Evolutionary conservation across 2,113 vertebrate species (phyloP).

Genomic region (Zapornia atra): DNA sequence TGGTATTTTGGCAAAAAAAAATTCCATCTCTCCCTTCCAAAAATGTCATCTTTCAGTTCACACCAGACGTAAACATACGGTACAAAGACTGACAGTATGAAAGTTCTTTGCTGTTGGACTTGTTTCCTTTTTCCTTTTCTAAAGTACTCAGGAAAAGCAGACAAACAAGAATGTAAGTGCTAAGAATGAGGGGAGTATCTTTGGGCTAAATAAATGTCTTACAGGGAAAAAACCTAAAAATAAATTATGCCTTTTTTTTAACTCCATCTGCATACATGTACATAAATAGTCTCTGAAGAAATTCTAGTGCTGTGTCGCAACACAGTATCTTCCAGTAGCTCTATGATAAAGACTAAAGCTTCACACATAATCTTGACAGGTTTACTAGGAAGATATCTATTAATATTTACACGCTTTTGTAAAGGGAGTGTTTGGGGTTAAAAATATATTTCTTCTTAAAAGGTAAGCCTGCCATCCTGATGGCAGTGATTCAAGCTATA

Average conservation of each 20-base stretch:
- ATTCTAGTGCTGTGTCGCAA: constrained; percentile 41
- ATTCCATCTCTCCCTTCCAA: neutral
- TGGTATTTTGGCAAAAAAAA: constrained; percentile 78
- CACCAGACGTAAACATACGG: constrained; percentile 59
- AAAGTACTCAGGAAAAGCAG: constrained; percentile 45
- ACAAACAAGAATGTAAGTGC: constrained; percentile 23
- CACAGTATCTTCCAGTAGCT: constrained; percentile 22
- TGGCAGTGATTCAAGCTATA: constrained; percentile 63
- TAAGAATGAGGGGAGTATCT: constrained; percentile 55
- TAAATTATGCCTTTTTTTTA: constrained; percentile 5
- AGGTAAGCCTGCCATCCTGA: constrained; percentile 64
- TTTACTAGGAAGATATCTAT: constrained; percentile 46
- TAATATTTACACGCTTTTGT: constrained; percentile 62
- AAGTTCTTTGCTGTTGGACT: neutral
- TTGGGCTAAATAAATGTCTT: constrained; percentile 69
- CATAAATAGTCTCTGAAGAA: constrained; percentile 66
- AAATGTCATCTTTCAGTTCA: constrained; percentile 15
- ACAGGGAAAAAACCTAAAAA: constrained; percentile 40
- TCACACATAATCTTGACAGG: constrained; percentile 42
- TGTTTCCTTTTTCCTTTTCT: constrained; percentile 26
- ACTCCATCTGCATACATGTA: neutral
- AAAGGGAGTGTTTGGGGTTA: constrained; percentile 42
- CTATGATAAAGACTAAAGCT: constrained; percentile 31
- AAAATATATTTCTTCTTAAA: constrained; percentile 60
- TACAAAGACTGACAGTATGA: constrained; percentile 49